A percentile compares a stretch with the other conserved stretches of the same genome.
Evolutionary conservation across 2,888 invertebrate genomes (phyloP).

Genomic region (Lottia scabra): DNA sequence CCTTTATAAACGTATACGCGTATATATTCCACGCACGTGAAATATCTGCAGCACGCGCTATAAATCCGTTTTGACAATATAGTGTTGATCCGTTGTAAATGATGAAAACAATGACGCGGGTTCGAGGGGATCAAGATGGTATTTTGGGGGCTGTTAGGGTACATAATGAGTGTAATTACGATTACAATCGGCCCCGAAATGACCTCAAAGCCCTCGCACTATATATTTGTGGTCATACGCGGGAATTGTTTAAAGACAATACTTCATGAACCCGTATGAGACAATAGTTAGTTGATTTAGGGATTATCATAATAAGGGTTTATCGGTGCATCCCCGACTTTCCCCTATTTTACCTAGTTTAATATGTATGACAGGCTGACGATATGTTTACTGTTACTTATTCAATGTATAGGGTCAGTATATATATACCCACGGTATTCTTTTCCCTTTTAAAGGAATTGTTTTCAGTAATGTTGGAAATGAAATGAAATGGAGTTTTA

Average conservation of each 20-base stretch:
- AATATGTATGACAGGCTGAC: too few species aligned
- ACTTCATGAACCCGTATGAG: neutral
- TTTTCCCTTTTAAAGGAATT: too few species aligned
- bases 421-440: too few species aligned
- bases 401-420: too few species aligned
- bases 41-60: constrained; percentile 1
- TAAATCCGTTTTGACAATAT: neutral
- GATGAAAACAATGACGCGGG: neutral
- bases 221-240: neutral
- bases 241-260: neutral
- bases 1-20: neutral
- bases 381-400: too few species aligned
- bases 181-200: neutral
- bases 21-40: neutral
- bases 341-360: neutral
- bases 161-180: neutral
- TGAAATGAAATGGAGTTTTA: too few species aligned
- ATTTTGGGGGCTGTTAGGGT: neutral
- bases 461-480: too few species aligned
- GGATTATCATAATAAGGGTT: neutral
- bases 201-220: neutral
- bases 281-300: neutral
- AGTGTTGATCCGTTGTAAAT: neutral
- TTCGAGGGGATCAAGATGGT: neutral
- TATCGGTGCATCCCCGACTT: neutral